Base-by-base conservation (phyloP, 2,888 invertebrate genomes). In the Calameuta idolon region DNA sequence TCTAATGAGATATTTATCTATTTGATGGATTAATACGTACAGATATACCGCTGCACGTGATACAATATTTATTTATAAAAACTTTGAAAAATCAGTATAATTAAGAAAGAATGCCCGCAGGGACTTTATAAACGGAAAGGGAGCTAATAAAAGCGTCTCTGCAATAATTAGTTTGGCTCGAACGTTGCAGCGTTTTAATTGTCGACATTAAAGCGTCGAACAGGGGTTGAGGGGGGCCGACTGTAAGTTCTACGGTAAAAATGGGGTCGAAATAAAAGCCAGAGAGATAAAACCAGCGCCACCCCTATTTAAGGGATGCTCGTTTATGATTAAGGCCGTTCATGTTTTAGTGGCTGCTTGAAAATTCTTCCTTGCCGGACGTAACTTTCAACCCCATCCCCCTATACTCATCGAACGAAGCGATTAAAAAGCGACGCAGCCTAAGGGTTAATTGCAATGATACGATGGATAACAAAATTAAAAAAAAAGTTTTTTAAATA, bases 121-220 rank as follows among this genome's bases (percentile, higher is more conserved):
- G 34, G 23, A 71, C 31, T 30, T 71, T 34, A 34, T 71, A 71
- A 71, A 71, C 33, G 71, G 71, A 34, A 34, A 23, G 12, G 12
- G 12, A 71, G 79, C 82, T 80, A 85, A 87, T 87, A 86, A 87
- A 87, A 87, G 83, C 82, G 83, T 84, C 86, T 85, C 81, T 80
- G 84, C 82, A 85, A 89, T 87, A 89, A 89, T 89, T 89, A 88
- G 88, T 86, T 88, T 85, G 79, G 83, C 83, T 82, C 80, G 80
- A 80, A 80, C 80, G 80, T 73, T 79, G 74, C 78, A 81, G 84
- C 79, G 79, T 23, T 89, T 88, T 89, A 89, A 89, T 89, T 88
- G 89, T 89, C 85, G 82, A 83, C 87, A 86, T 89, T 89, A 89
- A 89, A 89, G 84, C 82, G 79, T 78, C 81, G 79, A 80, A 33